Evolutionary conservation across 2,888 invertebrate genomes (phyloP).

Genomic region (Synanthedon tipuliformis): DNA sequence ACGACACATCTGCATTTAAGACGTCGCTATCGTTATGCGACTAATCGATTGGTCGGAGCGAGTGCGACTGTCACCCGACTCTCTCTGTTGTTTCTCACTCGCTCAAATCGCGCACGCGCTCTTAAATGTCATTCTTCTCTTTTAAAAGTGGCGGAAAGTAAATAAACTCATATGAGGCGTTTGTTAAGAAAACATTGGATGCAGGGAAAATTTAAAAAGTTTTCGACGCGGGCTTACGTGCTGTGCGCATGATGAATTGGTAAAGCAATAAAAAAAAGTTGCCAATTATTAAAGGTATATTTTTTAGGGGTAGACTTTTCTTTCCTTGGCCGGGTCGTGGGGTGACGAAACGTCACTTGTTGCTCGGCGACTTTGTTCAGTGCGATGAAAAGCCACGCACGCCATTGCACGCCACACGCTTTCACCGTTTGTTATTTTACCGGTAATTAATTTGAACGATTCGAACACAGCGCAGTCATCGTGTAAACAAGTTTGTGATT

Average conservation of each 20-base stretch:
- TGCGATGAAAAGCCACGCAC: constrained; percentile 60
- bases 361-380: constrained; percentile 57
- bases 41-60: constrained; percentile 70
- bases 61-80: constrained; percentile 51
- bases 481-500: background rate
- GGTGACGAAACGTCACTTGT: constrained; percentile 53
- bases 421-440: constrained; percentile 36
- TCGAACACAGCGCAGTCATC: constrained; percentile 5
- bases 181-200: constrained; percentile 12
- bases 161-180: constrained; percentile 61
- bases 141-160: constrained; percentile 64
- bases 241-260: background rate
- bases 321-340: constrained; percentile 32
- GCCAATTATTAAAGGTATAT: background rate
- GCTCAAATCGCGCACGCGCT: constrained; percentile 53
- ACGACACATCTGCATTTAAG: constrained; percentile 71
- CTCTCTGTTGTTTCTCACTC: constrained; percentile 38
- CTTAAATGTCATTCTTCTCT: constrained; percentile 32
- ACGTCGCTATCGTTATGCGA: constrained; percentile 71
- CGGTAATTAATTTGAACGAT: constrained; percentile 35
- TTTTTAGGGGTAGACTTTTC: constrained; percentile 21
- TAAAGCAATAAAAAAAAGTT: background rate
- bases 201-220: background rate
- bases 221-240: too few species aligned
- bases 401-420: constrained; percentile 46